phyloP scores from a whole-genome alignment of 1,140 invertebrate genomes.

The Drosophila orena region DNA sequence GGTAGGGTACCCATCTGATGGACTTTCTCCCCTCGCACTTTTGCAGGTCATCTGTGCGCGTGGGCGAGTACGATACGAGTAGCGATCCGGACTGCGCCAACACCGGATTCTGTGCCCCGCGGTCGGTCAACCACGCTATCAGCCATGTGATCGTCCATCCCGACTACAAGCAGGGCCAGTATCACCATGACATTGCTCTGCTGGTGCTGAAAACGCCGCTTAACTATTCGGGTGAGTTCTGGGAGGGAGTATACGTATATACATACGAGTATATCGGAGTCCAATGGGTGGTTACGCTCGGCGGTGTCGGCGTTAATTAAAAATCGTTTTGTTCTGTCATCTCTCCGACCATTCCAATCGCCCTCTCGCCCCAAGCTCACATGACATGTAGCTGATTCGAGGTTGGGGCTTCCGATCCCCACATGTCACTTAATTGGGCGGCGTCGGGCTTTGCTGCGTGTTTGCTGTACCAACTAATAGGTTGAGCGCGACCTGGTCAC shows the following conservation, averaged over 20 bases:
- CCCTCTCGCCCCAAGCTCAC: slow-evolving; percentile 58
- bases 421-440: slow-evolving; percentile 41
- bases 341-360: slow-evolving; percentile 32
- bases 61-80: slow-evolving; percentile 88
- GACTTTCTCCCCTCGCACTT: slow-evolving; percentile 38
- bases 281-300: slow-evolving; percentile 59
- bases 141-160: slow-evolving; percentile 89
- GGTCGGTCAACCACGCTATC: slow-evolving; percentile 88
- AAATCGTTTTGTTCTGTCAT: slow-evolving; percentile 78
- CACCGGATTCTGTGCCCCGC: slow-evolving; percentile 88
- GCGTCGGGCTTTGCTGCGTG: slow-evolving; percentile 45
- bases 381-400: slow-evolving; percentile 73
- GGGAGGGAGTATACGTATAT: not conserved
- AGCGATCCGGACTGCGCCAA: slow-evolving; percentile 88
- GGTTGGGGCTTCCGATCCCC: slow-evolving; percentile 29
- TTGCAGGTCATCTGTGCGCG: slow-evolving; percentile 86
- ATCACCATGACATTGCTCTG: slow-evolving; percentile 89
- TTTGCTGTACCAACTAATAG: slow-evolving; percentile 63
- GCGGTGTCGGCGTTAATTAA: slow-evolving; percentile 72
- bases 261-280: not conserved
- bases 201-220: slow-evolving; percentile 88
- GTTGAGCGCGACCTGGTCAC: slow-evolving; percentile 20
- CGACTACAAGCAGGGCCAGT: slow-evolving; percentile 88
- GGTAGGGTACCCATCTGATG: slow-evolving; percentile 3
- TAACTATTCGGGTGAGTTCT: slow-evolving; percentile 88